Base-by-base conservation (phyloP, 2,888 invertebrate genomes). In the Agrotis exclamationis region DNA sequence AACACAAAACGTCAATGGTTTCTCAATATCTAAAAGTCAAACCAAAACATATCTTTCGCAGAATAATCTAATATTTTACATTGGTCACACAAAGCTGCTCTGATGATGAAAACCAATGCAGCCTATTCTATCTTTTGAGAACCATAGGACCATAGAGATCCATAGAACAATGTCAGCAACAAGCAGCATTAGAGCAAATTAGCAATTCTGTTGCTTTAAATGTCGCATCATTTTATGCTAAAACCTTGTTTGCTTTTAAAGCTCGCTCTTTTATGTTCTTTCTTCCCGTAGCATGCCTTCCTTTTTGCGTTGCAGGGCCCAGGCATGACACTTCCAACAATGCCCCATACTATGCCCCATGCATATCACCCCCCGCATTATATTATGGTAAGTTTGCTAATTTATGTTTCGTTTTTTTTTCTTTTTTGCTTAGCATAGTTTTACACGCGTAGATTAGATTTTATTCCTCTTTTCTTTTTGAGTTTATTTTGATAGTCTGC, bases 301-400 rank as follows among this genome's bases (percentile, higher is more conserved):
- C 94, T 88, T 92, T 88, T 89, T 95, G 93, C 94, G 92, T 94
- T 96, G 85, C 96, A 96, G 96, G 96, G 96, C 87, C 95, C 94
- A 88, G 96, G 96, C 95, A 96, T 96, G 96, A 92, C 90, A 87
- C 92, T 96, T 88, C 94, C 94, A 90, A 91, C 95, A 92, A 94
- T 96, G 95, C 93, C 96, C 88, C 96, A 96, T 91, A 96, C 96
- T 92, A 92, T 95, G 94, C 94, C 96, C 90, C 96, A 96, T 92
- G 93, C 96, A 95, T 96, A 94, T 92, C 96, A 96, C 87, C 93
- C 96, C 93, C 96, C 96, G 92, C 96, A 96, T 96, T 96, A 91
- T 94, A 93, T 95, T 89, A 91, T 96, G 96, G 96, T 96, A 95
- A 96, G 96, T 96, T 84, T 72, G 76, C 84, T 81, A 75, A 13